Percentiles rank a stretch among this genome's conserved stretches.
Evolutionary conservation across 2,888 invertebrate genomes (phyloP).

Genomic region (Agonopterix subpropinquella): DNA sequence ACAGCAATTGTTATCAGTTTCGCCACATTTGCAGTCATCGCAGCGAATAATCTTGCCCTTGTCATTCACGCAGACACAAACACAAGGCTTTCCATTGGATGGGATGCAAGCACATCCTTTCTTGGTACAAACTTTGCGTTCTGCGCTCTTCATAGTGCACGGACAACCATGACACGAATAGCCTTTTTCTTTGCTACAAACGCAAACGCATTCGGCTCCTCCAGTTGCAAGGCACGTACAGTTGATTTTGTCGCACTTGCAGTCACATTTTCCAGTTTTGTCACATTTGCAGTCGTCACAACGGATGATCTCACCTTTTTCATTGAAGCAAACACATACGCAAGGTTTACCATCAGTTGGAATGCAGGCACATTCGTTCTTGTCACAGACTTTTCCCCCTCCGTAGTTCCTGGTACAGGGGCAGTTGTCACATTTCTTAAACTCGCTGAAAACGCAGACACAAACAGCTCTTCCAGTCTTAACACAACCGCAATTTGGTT

Average conservation of each 20-base stretch:
- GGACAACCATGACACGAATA: too few relatives aligned
- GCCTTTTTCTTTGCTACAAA: conserved; percentile 16
- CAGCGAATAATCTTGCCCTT: conserved; percentile 2
- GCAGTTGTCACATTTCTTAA: conserved; percentile 4
- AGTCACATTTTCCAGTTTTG: conserved; percentile 8
- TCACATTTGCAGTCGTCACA: conserved; percentile 29
- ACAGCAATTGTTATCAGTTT: conserved; percentile 19
- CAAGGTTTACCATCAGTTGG: conserved; percentile 19
- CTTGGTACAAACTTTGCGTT: conserved; percentile 18
- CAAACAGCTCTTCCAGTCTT: too few relatives aligned
- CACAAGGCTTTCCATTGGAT: conserved; percentile 12
- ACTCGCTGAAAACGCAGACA: too few relatives aligned
- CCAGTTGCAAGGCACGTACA: conserved; percentile 29
- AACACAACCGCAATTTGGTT: too few relatives aligned
- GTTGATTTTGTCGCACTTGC: conserved; percentile 22
- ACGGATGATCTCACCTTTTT: conserved; percentile 15
- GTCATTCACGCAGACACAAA: conserved; percentile 14
- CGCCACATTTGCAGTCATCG: conserved; percentile 16
- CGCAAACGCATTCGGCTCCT: conserved; percentile 22
- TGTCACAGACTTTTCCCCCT: conserved; percentile 8
- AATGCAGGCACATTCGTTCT: conserved; percentile 19
- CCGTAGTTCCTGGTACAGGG: conserved; percentile 2
- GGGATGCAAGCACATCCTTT: conserved; percentile 9
- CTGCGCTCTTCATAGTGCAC: conserved; percentile 4
- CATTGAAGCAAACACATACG: conserved; percentile 21